phyloP scores from a whole-genome alignment of 2,113 vertebrate genomes.

The Silurus meridionalis region DNA sequence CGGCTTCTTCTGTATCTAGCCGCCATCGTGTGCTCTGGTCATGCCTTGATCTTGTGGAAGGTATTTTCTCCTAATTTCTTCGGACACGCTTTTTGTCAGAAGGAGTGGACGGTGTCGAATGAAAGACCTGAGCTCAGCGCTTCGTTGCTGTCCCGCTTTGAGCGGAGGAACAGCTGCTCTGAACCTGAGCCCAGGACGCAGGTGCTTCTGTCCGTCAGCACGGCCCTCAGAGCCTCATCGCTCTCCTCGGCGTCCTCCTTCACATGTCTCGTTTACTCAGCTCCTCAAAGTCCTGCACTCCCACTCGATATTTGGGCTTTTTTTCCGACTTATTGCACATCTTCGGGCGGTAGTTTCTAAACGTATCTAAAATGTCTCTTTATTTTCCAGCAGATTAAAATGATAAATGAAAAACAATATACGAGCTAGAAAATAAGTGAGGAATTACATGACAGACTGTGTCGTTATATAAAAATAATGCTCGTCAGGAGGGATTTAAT shows the following conservation, averaged over 20 bases:
- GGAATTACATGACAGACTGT: not conserved
- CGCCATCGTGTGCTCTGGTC: not conserved
- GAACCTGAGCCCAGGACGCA: conserved; percentile 72
- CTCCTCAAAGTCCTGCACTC: not conserved
- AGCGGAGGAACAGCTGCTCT: conserved; percentile 72
- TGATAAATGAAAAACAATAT: no score
- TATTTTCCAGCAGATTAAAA: no score
- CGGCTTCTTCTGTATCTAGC: not conserved
- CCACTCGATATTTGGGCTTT: not conserved
- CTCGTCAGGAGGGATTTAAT: not conserved
- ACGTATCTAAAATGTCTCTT: no score
- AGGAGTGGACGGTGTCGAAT: conserved; percentile 67
- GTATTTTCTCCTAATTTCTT: not conserved
- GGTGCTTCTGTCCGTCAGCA: conserved; percentile 71
- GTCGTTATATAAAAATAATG: not conserved
- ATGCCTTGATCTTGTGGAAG: not conserved
- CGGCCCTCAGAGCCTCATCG: conserved; percentile 2
- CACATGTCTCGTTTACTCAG: not conserved
- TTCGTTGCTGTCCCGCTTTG: conserved; percentile 66
- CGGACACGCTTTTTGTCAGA: conserved; percentile 59
- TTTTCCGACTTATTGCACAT: not conserved
- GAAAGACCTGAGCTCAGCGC: conserved; percentile 74
- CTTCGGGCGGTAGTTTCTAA: not conserved
- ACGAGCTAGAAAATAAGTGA: not conserved
- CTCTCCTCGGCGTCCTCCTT: conserved; percentile 2